Base-by-base conservation (phyloP, 2,888 invertebrate genomes). In the Helicoverpa assulta region DNA sequence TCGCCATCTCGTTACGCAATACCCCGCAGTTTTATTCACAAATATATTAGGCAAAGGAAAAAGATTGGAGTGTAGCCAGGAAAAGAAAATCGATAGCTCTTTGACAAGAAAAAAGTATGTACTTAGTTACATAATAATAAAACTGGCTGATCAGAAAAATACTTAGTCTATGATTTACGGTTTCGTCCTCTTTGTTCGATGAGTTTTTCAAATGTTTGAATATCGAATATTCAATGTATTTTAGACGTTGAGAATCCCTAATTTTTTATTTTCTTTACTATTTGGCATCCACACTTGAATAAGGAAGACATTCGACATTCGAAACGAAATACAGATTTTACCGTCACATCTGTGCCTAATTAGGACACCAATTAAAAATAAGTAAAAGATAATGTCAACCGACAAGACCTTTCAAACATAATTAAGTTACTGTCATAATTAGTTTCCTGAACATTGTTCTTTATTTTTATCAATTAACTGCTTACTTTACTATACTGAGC, bases 31-130 rank as follows among this genome's bases (percentile, higher is more conserved):
- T 88, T 90, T 83, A 80, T 89, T 92, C 88, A 85, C 91, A 92
- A 93, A 94, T 93, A 92, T 93, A 92, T 93, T 91, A 92, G 86
- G 89, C 88, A 88, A 91, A 85, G 88, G 87, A 88, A 88, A 88
- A 89, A 90, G 85, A 90, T 93, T 94, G 94, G 94, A 93, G 85
- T 88, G 86, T 86, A 88, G 94, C 94, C 94, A 94, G 90, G 76
- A 80, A 85, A 83, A 81, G 86, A 88, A 91, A 93, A 93, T 93
- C 93, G 90, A 93, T 93, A 90, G 78, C 82, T 83, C 85, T 88
- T 88, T 85, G 86, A 87, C 84, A 85, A 68, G 76, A 78, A 83
- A 80, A 82, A 82, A 86, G 75, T 78, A 78, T 40, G 12, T 40
- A 40, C 40, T 40, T 40, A 12, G 77, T 80, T 78, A 84, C 71